phyloP scores from a whole-genome alignment of 1,140 invertebrate genomes.

The Atta colombica region DNA sequence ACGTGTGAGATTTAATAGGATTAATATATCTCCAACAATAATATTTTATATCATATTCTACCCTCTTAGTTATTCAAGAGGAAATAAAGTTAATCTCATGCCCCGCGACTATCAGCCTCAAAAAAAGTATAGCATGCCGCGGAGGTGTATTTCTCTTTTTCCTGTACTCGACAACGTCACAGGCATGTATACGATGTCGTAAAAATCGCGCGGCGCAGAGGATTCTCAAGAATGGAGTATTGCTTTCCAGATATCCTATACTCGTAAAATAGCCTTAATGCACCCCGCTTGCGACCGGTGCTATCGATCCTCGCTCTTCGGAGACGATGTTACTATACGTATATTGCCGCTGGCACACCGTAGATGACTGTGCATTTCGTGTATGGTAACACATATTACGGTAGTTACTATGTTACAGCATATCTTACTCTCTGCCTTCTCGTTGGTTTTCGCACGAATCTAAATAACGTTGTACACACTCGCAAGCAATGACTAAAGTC shows the following conservation, averaged over 20 bases:
- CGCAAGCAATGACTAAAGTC: not conserved
- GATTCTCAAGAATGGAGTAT: conserved; percentile 77
- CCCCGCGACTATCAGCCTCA: conserved; percentile 29
- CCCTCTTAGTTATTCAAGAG: not conserved
- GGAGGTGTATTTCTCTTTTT: conserved; percentile 65
- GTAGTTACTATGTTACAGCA: conserved; percentile 25
- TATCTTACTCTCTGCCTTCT: conserved; percentile 56
- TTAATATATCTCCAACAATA: too few relatives aligned
- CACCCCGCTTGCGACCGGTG: conserved; percentile 61
- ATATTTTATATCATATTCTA: not conserved
- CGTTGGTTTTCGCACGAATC: conserved; percentile 6
- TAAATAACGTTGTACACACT: not conserved
- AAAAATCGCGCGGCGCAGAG: conserved; percentile 70
- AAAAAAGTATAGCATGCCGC: conserved; percentile 65
- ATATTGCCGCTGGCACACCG: not conserved
- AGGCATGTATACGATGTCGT: conserved; percentile 70
- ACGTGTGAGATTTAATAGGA: too few relatives aligned
- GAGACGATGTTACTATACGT: conserved; percentile 40
- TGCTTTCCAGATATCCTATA: conserved; percentile 78
- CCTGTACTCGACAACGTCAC: conserved; percentile 65
- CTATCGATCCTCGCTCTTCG: conserved; percentile 71
- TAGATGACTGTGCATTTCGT: conserved; percentile 57
- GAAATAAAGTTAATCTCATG: conserved; percentile 62
- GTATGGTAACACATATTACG: conserved; percentile 43
- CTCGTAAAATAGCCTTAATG: conserved; percentile 78